Evolutionary conservation across 2,797 vertebrate species (phyloP).

Genomic region (Petrocephalus sullivani): DNA sequence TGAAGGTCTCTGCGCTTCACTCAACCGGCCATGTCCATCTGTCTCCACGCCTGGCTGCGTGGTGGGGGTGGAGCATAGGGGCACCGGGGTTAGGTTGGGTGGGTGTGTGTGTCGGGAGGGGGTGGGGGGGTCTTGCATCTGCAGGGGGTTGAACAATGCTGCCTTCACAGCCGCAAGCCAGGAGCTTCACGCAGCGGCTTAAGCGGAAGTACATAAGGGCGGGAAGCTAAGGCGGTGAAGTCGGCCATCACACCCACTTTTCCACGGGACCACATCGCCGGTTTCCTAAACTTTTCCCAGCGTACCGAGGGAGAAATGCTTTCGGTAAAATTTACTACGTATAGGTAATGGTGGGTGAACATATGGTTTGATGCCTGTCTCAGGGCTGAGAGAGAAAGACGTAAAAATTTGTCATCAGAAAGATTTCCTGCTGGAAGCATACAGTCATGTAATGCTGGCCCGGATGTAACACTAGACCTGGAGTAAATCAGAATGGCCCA

Average conservation of each 20-base stretch:
- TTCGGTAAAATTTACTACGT: background rate
- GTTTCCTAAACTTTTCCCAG: background rate
- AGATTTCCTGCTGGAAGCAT: background rate
- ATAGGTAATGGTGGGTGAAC: background rate
- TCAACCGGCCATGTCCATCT: background rate
- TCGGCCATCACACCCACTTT: background rate
- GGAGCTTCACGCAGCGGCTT: background rate
- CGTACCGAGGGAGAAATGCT: background rate
- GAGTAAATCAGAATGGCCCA: background rate
- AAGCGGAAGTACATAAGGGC: conserved; percentile 7
- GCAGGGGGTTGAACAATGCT: conserved; percentile 3
- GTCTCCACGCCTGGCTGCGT: background rate
- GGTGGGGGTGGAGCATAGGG: background rate
- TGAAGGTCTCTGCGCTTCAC: background rate
- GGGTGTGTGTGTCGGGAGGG: background rate
- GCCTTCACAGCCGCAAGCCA: background rate
- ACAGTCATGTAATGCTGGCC: background rate
- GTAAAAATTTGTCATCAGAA: conserved; percentile 7
- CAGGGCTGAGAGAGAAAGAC: background rate
- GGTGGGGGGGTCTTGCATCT: background rate
- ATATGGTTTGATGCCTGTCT: background rate
- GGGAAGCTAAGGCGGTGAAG: background rate
- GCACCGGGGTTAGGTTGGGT: background rate
- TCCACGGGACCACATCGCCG: background rate
- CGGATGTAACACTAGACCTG: background rate